Conservation (phyloP, 2,888 invertebrate species). For the Zaprionus lineosus region DNA sequence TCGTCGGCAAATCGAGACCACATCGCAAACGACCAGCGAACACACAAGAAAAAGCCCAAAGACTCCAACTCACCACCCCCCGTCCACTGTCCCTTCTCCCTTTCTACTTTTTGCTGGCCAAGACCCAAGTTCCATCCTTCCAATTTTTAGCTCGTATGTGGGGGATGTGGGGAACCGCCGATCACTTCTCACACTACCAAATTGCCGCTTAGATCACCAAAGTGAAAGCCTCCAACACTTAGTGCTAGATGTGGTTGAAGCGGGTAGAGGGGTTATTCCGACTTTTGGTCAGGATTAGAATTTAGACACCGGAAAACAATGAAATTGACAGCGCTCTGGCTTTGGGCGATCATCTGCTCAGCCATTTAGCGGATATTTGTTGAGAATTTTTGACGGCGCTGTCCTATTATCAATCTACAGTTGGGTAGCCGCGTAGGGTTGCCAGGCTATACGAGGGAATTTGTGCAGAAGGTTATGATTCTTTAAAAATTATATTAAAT, state of each 20-base stretch:
- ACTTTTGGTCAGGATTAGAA: constrained; percentile 69
- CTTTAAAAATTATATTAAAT: not conserved
- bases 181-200: constrained; percentile 42
- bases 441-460: constrained; percentile 9
- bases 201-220: constrained; percentile 49
- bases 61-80: not conserved
- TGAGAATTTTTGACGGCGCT: constrained; percentile 52
- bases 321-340: constrained; percentile 80
- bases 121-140: too few species aligned
- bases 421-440: constrained; percentile 19
- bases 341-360: constrained; percentile 71
- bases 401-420: constrained; percentile 55
- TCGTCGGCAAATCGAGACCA: constrained; percentile 52
- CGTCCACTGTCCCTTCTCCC: too few species aligned
- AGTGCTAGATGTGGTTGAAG: not conserved
- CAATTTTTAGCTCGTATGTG: constrained; percentile 54
- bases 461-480: too few species aligned
- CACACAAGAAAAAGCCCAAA: constrained; percentile 36
- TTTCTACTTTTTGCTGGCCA: too few species aligned
- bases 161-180: constrained; percentile 7
- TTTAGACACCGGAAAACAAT: constrained; percentile 83
- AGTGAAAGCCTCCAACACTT: constrained; percentile 50
- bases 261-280: not conserved
- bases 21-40: constrained; percentile 51
- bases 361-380: constrained; percentile 64